Percentiles rank a stretch among this genome's conserved stretches.
phyloP scores from a whole-genome alignment of 2,888 invertebrate genomes.

The Thymelicus lineola region DNA sequence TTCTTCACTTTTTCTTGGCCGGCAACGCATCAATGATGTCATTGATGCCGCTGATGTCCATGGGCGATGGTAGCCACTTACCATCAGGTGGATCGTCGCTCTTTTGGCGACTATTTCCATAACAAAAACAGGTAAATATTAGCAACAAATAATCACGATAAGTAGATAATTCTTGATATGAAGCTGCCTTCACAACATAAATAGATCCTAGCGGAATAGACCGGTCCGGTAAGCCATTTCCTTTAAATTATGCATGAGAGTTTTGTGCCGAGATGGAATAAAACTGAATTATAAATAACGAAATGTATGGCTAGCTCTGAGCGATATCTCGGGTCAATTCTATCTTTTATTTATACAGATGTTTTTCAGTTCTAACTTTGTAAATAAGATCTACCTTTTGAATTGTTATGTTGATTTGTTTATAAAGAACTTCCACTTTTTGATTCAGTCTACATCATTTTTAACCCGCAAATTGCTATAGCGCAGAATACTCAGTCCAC shows the following conservation, averaged over 20 bases:
- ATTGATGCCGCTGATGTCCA: too few relatives aligned
- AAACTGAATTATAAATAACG: conserved; percentile 35
- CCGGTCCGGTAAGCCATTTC: conserved; percentile 25
- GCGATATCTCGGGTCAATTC: conserved; percentile 9
- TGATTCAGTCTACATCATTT: too few relatives aligned
- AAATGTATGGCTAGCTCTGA: conserved; percentile 17
- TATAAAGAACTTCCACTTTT: too few relatives aligned
- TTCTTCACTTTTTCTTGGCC: too few relatives aligned
- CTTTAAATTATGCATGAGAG: conserved; percentile 36
- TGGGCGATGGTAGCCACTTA: too few relatives aligned
- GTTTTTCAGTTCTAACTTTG: neutral
- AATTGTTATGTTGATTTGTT: too few relatives aligned
- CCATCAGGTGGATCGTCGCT: too few relatives aligned
- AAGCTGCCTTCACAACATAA: neutral
- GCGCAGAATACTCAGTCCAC: too few relatives aligned
- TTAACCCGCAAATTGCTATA: too few relatives aligned
- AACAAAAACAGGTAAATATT: neutral
- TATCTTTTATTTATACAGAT: neutral
- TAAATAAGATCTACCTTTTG: too few relatives aligned
- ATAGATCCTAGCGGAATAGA: conserved; percentile 21
- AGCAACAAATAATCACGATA: neutral
- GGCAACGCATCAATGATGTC: too few relatives aligned
- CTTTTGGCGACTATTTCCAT: too few relatives aligned
- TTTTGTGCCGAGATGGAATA: conserved; percentile 30
- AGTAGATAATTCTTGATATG: conserved; percentile 9